Evolutionary conservation across 2,797 vertebrate genomes (phyloP).

Genomic region (Artibeus jamaicensis): DNA sequence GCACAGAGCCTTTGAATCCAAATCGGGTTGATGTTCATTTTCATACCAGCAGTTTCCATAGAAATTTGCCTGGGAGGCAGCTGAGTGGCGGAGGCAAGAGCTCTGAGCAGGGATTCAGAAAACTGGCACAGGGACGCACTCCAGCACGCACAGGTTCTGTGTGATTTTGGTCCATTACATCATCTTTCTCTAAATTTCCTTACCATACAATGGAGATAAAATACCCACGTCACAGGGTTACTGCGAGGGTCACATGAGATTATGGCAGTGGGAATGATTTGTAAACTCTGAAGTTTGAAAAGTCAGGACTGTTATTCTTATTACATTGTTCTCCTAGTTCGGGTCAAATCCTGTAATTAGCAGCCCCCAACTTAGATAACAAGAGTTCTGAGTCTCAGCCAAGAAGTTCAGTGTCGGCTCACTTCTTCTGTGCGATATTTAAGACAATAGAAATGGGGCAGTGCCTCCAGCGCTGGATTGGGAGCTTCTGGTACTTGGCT

Average conservation of each 20-base stretch:
- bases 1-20: not conserved
- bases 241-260: slow-evolving; percentile 43
- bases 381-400: slow-evolving; percentile 21
- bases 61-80: not conserved
- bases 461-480: not conserved
- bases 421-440: not conserved
- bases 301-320: slow-evolving; percentile 61
- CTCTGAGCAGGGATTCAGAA: not conserved
- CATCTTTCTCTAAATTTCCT: slow-evolving; percentile 42
- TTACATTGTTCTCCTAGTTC: slow-evolving; percentile 60
- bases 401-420: slow-evolving; percentile 22
- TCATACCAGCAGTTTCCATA: not conserved
- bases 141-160: not conserved
- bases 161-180: slow-evolving; percentile 8
- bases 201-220: not conserved
- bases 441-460: not conserved
- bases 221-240: not conserved
- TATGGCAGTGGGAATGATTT: slow-evolving; percentile 1
- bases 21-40: not conserved
- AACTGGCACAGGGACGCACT: not conserved
- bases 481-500: not conserved
- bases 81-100: not conserved
- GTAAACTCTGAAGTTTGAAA: not conserved
- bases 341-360: slow-evolving; percentile 71
- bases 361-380: slow-evolving; percentile 24